phyloP scores from a whole-genome alignment of 2,113 vertebrate genomes.

The Strix uralensis region DNA sequence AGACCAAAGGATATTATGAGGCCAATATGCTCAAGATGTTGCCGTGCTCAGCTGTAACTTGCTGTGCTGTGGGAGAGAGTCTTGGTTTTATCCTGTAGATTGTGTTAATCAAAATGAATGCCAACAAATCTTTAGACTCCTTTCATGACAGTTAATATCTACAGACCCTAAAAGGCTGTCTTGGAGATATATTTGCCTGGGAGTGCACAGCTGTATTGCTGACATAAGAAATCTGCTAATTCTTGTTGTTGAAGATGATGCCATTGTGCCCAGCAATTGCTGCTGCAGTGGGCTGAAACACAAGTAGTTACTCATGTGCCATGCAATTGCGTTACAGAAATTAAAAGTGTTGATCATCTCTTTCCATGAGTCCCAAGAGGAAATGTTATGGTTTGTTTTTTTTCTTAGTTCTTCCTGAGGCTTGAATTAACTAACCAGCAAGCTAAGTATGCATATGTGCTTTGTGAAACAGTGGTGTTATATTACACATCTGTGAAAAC shows the following conservation, averaged over 20 bases:
- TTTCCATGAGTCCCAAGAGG: neutral
- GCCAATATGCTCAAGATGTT: neutral
- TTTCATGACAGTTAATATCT: conserved; percentile 14
- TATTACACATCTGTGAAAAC: neutral
- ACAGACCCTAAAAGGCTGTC: neutral
- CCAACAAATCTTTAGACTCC: neutral
- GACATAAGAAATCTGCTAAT: neutral
- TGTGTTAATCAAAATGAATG: neutral
- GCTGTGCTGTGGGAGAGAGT: neutral
- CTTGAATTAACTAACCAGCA: neutral
- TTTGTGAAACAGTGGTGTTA: neutral
- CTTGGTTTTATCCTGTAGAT: neutral
- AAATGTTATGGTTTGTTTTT: neutral
- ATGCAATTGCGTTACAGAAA: neutral
- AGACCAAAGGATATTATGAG: neutral
- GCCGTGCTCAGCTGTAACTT: neutral
- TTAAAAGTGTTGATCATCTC: neutral
- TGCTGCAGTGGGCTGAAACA: neutral
- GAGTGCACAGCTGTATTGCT: neutral
- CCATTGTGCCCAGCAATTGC: neutral
- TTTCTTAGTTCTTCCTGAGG: neutral
- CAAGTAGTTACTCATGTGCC: neutral
- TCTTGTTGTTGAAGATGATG: neutral
- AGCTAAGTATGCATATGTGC: neutral
- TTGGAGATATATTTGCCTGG: neutral